A percentile compares a stretch with the other conserved stretches of the same genome.
Conservation (phyloP, 2,888 invertebrate species). For the Drosophila neutralis region DNA sequence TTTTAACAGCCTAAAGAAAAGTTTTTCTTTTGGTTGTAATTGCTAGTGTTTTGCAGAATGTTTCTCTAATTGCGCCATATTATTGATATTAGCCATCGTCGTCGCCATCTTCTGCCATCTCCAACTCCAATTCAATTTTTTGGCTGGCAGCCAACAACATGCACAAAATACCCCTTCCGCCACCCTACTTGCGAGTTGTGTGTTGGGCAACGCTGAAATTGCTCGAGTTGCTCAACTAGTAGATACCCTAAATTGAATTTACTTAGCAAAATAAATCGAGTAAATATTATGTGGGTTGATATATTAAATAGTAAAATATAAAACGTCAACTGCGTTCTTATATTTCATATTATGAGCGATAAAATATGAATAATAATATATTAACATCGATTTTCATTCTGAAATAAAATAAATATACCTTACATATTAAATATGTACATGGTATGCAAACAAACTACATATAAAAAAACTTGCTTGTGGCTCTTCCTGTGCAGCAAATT, state of each 20-base stretch:
- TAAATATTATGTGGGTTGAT: neutral
- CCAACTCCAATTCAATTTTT: slow-evolving; percentile 33
- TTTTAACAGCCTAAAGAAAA: neutral
- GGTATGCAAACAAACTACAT: slow-evolving; percentile 3
- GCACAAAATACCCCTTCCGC: slow-evolving; percentile 31
- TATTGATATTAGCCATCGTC: slow-evolving; percentile 61
- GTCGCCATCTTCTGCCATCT: slow-evolving; percentile 21
- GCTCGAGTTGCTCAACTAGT: neutral
- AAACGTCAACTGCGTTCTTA: neutral
- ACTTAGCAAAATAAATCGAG: neutral
- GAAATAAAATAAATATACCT: neutral
- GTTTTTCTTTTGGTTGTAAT: slow-evolving; percentile 16
- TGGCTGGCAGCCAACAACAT: slow-evolving; percentile 63
- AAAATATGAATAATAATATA: neutral
- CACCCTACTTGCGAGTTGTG: slow-evolving; percentile 7
- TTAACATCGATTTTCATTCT: neutral
- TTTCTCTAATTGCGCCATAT: slow-evolving; percentile 65
- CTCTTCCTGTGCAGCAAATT: slow-evolving; percentile 55
- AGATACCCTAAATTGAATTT: neutral
- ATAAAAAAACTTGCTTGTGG: slow-evolving; percentile 35
- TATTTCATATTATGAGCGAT: neutral
- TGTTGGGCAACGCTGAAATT: neutral
- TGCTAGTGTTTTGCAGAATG: slow-evolving; percentile 27
- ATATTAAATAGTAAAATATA: neutral
- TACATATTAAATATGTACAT: neutral